phyloP scores from a whole-genome alignment of 2,113 vertebrate genomes.

The Eptesicus fuscus region DNA sequence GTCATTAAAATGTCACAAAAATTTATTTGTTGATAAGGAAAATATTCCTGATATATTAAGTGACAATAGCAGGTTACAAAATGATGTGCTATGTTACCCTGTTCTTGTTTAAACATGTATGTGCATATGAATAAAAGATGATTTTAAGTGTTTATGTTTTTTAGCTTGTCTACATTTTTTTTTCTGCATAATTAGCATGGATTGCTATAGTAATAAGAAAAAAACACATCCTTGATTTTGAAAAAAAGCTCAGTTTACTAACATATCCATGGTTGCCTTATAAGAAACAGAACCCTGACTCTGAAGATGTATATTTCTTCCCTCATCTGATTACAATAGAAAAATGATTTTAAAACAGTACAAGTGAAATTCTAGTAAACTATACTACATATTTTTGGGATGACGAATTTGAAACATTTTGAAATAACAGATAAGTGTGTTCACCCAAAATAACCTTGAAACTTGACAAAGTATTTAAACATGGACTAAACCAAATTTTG shows the following conservation, averaged over 20 bases:
- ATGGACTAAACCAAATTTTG: background rate
- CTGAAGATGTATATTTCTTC: background rate
- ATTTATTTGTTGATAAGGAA: background rate
- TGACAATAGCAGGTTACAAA: background rate
- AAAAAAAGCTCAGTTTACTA: background rate
- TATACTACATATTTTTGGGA: background rate
- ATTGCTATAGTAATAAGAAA: background rate
- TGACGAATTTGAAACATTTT: constrained; percentile 15
- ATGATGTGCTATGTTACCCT: background rate
- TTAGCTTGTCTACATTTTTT: background rate
- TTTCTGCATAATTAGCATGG: background rate
- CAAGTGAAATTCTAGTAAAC: constrained; percentile 22
- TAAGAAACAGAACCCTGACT: background rate
- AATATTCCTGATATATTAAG: background rate
- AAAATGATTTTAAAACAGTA: background rate
- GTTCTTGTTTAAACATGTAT: background rate
- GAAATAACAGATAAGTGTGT: background rate
- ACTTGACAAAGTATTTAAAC: constrained; percentile 15
- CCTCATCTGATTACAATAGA: background rate
- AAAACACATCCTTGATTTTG: background rate
- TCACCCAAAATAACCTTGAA: constrained; percentile 10
- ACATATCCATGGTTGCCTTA: background rate
- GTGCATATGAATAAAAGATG: background rate
- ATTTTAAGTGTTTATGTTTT: background rate
- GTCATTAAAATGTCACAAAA: background rate